Evolutionary conservation across 2,888 invertebrate species (phyloP).

Genomic region (Empis livida): DNA sequence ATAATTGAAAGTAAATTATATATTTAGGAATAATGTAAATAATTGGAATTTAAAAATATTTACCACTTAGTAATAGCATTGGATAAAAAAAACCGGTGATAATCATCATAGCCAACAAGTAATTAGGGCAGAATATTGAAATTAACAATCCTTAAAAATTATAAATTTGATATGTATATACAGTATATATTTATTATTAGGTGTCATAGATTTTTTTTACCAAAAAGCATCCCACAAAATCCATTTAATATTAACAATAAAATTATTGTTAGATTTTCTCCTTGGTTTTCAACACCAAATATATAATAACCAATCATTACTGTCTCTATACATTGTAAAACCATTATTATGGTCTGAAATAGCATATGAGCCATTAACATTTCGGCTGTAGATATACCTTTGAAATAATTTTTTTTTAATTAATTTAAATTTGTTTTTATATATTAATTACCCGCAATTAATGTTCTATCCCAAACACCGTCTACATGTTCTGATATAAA

Average conservation of each 20-base stretch:
- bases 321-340: constrained; percentile 49
- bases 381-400: constrained; percentile 60
- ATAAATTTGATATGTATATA: not conserved
- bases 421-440: constrained; percentile 16
- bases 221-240: constrained; percentile 71
- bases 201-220: constrained; percentile 19
- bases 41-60: constrained; percentile 22
- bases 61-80: constrained; percentile 74
- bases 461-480: constrained; percentile 76
- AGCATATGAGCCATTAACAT: constrained; percentile 69
- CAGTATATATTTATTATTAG: not conserved
- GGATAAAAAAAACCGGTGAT: constrained; percentile 85
- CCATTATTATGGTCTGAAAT: constrained; percentile 59
- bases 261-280: constrained; percentile 41
- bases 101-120: constrained; percentile 69
- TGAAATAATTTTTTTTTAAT: not conserved
- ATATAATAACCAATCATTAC: constrained; percentile 33
- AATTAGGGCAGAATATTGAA: constrained; percentile 63
- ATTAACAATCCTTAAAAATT: constrained; percentile 54
- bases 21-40: too few relatives aligned
- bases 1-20: not conserved
- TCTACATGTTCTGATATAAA: constrained; percentile 69
- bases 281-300: constrained; percentile 33
- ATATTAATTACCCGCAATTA: constrained; percentile 49
- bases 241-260: constrained; percentile 56